Evolutionary conservation across 2,797 vertebrate genomes (phyloP).

Genomic region (Neomorphus geoffroyi): DNA sequence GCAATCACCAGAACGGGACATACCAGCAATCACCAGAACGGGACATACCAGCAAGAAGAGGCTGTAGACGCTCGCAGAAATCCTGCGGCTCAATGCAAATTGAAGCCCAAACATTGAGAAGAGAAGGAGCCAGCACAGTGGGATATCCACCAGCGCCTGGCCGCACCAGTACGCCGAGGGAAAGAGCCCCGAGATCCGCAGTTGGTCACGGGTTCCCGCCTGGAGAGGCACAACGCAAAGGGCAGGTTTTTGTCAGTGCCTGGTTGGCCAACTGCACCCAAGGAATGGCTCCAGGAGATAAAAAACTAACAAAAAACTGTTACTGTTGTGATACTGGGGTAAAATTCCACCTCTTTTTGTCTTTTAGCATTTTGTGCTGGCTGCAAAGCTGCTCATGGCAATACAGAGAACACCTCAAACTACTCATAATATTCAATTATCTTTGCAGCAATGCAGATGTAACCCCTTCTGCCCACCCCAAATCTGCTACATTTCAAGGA

Average conservation of each 20-base stretch:
- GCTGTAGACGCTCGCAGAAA: rapidly evolving
- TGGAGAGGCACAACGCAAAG: constrained; percentile 50
- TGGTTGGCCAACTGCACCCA: not conserved
- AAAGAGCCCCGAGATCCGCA: constrained; percentile 86
- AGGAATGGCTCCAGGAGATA: not conserved
- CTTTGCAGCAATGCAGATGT: not conserved
- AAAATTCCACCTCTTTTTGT: not conserved
- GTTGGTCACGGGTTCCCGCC: constrained; percentile 84
- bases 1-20: not conserved
- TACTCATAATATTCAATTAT: rapidly evolving
- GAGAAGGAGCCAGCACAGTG: constrained; percentile 75
- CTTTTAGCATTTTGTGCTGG: not conserved
- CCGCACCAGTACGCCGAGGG: constrained; percentile 95
- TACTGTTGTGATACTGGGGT: rapidly evolving
- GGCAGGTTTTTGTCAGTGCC: not conserved
- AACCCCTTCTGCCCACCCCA: not conserved
- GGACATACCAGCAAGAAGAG: constrained; percentile 23
- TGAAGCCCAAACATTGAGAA: not conserved
- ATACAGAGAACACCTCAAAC: not conserved
- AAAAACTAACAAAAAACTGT: not conserved
- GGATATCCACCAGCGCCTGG: constrained; percentile 88
- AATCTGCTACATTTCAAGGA: not conserved
- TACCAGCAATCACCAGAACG: constrained; percentile 6
- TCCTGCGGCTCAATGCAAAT: not conserved
- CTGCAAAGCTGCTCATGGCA: not conserved